phyloP scores from a whole-genome alignment of 2,888 invertebrate species.

The Drosophila monieri region DNA sequence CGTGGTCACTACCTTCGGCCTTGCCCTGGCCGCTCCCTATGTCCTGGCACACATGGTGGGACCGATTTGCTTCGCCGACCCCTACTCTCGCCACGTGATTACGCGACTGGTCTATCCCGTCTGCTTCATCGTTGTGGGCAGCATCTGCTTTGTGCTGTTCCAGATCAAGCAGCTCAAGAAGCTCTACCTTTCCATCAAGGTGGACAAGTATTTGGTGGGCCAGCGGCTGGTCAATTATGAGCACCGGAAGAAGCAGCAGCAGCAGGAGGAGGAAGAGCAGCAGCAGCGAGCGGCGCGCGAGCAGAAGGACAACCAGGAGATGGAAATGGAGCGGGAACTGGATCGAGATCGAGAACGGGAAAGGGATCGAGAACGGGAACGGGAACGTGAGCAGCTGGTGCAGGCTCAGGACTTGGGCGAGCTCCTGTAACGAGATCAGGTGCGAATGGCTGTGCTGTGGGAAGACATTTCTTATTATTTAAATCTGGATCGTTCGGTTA shows the following conservation, averaged over 20 bases:
- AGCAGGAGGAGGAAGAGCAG: conserved; percentile 55
- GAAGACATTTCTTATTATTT: background rate
- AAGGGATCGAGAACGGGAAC: conserved; percentile 13
- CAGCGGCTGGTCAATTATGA: conserved; percentile 98
- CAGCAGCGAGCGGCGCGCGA: conserved; percentile 67
- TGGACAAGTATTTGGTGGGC: conserved; percentile 99
- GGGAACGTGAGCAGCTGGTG: conserved; percentile 35
- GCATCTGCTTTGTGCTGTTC: conserved; percentile 89
- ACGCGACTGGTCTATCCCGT: conserved; percentile 95
- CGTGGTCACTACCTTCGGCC: conserved; percentile 93
- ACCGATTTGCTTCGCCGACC: conserved; percentile 87
- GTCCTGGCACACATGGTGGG: conserved; percentile 91
- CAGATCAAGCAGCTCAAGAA: conserved; percentile 97
- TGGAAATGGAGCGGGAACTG: conserved; percentile 38
- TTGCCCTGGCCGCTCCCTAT: conserved; percentile 97
- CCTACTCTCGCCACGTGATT: conserved; percentile 89
- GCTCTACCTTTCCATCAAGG: conserved; percentile 98
- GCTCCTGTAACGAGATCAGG: conserved; percentile 34
- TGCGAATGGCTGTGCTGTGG: conserved; percentile 20
- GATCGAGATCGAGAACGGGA: conserved; percentile 31
- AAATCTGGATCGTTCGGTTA: background rate
- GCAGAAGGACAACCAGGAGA: conserved; percentile 62
- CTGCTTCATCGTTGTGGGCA: conserved; percentile 89
- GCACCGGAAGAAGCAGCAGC: conserved; percentile 88
- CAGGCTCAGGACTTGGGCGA: conserved; percentile 28